A percentile compares a stretch with the other conserved stretches of the same genome.
Evolutionary conservation across 2,113 vertebrate species (phyloP).

Genomic region (Prietella phreatophila): DNA sequence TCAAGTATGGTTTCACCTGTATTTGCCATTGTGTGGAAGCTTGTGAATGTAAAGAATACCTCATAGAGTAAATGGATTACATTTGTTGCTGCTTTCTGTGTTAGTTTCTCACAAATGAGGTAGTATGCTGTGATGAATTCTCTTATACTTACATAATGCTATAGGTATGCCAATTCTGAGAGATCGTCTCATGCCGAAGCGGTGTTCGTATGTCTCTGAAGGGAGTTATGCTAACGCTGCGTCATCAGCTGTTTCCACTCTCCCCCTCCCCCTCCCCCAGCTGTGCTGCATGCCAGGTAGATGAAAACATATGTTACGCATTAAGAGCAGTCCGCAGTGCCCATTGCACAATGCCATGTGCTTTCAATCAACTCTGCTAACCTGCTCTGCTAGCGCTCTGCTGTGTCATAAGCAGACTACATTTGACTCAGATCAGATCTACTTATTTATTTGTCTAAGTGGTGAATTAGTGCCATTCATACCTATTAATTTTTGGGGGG

Average conservation of each 20-base stretch:
- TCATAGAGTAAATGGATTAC: not conserved
- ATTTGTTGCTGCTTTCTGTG: not conserved
- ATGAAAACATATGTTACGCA: slow-evolving; percentile 68
- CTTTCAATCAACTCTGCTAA: slow-evolving; percentile 4
- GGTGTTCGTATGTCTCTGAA: slow-evolving; percentile 52
- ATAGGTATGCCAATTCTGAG: slow-evolving; percentile 58
- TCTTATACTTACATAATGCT: slow-evolving; percentile 31
- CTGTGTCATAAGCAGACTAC: slow-evolving; percentile 23
- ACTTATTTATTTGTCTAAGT: not conserved
- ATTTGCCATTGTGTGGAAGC: not conserved
- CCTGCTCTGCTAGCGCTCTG: not conserved
- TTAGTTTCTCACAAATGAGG: not conserved
- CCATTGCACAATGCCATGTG: slow-evolving; percentile 29
- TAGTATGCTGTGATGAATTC: not conserved
- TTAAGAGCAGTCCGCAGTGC: slow-evolving; percentile 66
- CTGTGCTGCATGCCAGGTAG: slow-evolving; percentile 62
- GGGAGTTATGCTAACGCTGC: slow-evolving; percentile 60
- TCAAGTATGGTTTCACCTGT: too few relatives aligned
- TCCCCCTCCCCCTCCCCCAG: slow-evolving; percentile 28
- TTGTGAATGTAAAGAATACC: not conserved
- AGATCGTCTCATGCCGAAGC: slow-evolving; percentile 32
- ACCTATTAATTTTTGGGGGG: not conserved
- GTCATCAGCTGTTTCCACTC: slow-evolving; percentile 74
- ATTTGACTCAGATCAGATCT: not conserved
- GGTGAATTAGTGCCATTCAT: not conserved